Evolutionary conservation across 2,113 vertebrate species (phyloP).

Genomic region (Lampris incognitus): DNA sequence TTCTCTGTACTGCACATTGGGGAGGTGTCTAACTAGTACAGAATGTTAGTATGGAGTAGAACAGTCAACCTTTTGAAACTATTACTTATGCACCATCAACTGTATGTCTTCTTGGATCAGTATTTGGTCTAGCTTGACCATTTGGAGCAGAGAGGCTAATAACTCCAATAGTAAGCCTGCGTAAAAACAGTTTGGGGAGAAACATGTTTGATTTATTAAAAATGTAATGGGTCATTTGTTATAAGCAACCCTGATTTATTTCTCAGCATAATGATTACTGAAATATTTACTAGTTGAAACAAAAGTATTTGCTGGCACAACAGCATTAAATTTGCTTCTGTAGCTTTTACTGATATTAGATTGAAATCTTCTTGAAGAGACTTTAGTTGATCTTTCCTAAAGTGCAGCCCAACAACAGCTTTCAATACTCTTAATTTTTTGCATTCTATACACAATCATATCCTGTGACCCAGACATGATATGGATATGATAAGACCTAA

Average conservation of each 20-base stretch:
- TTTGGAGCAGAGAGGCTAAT: background rate
- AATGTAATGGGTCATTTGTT: background rate
- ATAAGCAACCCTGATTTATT: background rate
- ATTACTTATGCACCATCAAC: background rate
- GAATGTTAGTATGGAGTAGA: slow-evolving; percentile 4
- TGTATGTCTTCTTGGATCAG: background rate
- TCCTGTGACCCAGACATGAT: too few relatives aligned
- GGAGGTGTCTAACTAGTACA: slow-evolving; percentile 38
- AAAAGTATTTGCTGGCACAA: background rate
- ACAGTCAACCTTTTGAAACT: slow-evolving; percentile 19
- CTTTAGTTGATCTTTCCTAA: background rate
- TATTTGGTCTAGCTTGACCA: slow-evolving; percentile 5
- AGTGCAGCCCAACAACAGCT: too few relatives aligned
- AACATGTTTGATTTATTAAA: slow-evolving; percentile 27
- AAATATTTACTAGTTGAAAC: background rate
- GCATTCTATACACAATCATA: too few relatives aligned
- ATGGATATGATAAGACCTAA: too few relatives aligned
- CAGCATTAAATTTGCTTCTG: too few relatives aligned
- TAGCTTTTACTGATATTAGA: too few relatives aligned
- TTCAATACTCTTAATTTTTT: too few relatives aligned
- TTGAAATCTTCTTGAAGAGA: too few relatives aligned
- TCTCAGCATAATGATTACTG: background rate
- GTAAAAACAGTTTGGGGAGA: background rate
- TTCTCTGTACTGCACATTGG: slow-evolving; percentile 43
- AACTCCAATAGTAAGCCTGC: slow-evolving; percentile 1